Conservation (phyloP, 2,888 invertebrate genomes). For the Germaria angustata region DNA sequence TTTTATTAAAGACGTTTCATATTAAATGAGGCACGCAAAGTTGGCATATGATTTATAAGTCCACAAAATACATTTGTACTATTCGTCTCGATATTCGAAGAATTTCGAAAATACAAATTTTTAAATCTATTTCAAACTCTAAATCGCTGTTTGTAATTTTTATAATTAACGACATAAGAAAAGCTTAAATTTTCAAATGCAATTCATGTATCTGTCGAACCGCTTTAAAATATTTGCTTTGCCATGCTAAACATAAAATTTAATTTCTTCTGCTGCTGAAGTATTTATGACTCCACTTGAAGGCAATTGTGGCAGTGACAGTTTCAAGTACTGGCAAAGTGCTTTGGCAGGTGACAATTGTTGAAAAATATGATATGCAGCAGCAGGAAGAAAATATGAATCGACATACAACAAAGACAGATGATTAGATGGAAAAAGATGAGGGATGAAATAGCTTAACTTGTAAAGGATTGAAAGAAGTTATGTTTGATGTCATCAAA, state of each 20-base stretch:
- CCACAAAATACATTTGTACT: too few species aligned
- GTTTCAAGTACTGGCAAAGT: conserved; percentile 44
- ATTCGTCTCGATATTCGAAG: too few species aligned
- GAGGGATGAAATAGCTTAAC: background rate
- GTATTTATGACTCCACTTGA: conserved; percentile 45
- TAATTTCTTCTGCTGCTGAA: background rate
- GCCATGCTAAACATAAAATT: conserved; percentile 11
- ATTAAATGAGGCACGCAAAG: too few species aligned
- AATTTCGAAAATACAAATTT: too few species aligned
- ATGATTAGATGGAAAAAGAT: background rate
- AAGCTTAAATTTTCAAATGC: background rate
- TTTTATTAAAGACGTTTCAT: too few species aligned
- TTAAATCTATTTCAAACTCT: too few species aligned
- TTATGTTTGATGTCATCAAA: background rate
- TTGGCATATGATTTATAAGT: background rate
- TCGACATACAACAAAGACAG: background rate
- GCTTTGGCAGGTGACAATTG: conserved; percentile 62
- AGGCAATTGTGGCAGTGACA: conserved; percentile 49
- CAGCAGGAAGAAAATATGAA: background rate
- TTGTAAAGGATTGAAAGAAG: background rate
- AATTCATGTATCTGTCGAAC: conserved; percentile 5
- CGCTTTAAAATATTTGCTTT: conserved; percentile 1
- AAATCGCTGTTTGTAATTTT: too few species aligned
- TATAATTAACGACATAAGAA: background rate
- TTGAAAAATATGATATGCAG: conserved; percentile 11